Conservation (phyloP, 2,113 vertebrate genomes). For the Catagonus wagneri region DNA sequence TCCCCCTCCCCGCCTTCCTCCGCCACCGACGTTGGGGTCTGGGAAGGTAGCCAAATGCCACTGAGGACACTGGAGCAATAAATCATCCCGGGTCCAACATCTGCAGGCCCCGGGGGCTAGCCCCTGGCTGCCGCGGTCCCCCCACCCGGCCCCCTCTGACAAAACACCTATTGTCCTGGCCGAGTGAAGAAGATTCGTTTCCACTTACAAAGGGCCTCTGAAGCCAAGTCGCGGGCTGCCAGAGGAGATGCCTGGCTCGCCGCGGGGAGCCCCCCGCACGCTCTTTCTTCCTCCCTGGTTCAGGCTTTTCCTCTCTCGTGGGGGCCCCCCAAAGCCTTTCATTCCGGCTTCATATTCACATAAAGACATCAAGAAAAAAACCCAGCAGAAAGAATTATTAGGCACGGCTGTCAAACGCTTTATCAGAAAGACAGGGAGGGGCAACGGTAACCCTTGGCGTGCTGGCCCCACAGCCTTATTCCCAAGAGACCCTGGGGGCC, state of each 20-base stretch:
- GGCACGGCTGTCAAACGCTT: constrained; percentile 98
- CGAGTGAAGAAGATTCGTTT: constrained; percentile 96
- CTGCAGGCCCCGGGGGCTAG: constrained; percentile 92
- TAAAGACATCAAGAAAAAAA: constrained; percentile 99
- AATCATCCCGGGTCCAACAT: constrained; percentile 96
- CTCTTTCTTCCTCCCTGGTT: constrained; percentile 87
- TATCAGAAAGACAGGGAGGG: constrained; percentile 80
- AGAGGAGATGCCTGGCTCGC: constrained; percentile 92
- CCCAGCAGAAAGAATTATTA: constrained; percentile 98
- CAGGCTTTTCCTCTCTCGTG: constrained; percentile 92
- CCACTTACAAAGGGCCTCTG: constrained; percentile 95
- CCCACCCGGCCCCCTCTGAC: constrained; percentile 89
- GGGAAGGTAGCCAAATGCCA: constrained; percentile 97
- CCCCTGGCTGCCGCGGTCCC: constrained; percentile 90
- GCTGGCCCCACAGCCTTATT: constrained; percentile 63
- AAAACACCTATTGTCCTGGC: constrained; percentile 95
- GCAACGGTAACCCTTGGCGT: constrained; percentile 85
- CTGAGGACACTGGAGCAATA: constrained; percentile 94
- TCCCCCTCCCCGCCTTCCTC: constrained; percentile 75
- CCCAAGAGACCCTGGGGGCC: background rate
- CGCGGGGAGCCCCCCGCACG: constrained; percentile 90
- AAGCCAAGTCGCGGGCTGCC: constrained; percentile 94
- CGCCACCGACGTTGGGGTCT: constrained; percentile 88
- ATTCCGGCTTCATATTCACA: constrained; percentile 94
- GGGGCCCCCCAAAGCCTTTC: constrained; percentile 96